Percentiles rank a stretch among this genome's conserved stretches.
Evolutionary conservation across 92 coral and sea anemone genomes (phyloP).

Genomic region (Paragorgia papillata): DNA sequence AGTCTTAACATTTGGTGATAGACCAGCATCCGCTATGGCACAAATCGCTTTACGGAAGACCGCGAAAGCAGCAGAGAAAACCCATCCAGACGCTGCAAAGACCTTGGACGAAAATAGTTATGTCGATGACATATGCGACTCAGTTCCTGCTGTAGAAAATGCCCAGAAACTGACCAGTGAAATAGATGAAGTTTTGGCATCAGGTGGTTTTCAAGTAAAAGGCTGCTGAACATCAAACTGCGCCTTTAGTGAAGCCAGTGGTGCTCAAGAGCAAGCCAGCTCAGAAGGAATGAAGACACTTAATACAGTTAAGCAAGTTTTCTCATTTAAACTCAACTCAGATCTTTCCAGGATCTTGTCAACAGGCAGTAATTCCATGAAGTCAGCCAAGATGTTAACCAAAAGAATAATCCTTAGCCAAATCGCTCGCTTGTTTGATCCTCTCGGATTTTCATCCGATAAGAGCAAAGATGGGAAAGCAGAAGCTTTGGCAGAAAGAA

Average conservation of each 20-base stretch:
- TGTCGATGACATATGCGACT: constrained; percentile 56
- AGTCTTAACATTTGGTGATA: constrained; percentile 64
- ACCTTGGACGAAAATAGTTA: constrained; percentile 44
- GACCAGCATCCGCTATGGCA: constrained; percentile 53
- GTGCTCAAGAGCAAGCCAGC: no score
- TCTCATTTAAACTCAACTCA: neutral
- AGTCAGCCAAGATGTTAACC: constrained; percentile 18
- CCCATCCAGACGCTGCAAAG: neutral
- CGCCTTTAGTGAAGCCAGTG: no score
- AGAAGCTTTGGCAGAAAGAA: constrained; percentile 48
- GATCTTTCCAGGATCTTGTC: no score
- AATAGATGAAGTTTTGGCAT: constrained; percentile 37
- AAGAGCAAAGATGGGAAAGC: constrained; percentile 43
- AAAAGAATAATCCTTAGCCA: constrained; percentile 43
- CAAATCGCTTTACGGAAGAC: constrained; percentile 28
- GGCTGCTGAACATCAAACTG: constrained; percentile 48
- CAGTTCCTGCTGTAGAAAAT: constrained; percentile 23
- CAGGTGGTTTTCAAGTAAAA: constrained; percentile 48
- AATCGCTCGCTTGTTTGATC: constrained; percentile 56
- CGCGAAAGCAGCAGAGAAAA: constrained; percentile 10
- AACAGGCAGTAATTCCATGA: neutral
- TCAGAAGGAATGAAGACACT: neutral
- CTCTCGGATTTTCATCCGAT: constrained; percentile 47
- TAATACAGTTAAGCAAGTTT: neutral
- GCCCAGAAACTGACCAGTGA: constrained; percentile 52